Evolutionary conservation across 2,797 vertebrate species (phyloP).

Genomic region (Malacoraja senta): DNA sequence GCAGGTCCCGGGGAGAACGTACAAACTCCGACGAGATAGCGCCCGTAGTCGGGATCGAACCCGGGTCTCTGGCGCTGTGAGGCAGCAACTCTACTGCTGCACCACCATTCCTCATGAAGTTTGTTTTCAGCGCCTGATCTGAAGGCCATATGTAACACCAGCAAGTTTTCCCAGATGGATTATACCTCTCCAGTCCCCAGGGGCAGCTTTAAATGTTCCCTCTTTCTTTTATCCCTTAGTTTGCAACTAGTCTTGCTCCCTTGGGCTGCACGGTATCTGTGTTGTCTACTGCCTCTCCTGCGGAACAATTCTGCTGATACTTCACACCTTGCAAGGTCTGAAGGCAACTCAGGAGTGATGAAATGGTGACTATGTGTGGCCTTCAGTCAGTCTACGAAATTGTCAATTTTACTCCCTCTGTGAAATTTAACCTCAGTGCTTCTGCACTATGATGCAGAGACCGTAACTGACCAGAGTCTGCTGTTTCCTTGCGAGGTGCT

Average conservation of each 20-base stretch:
- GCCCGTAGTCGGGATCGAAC: too few species aligned
- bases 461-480: too few species aligned
- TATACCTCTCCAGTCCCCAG: background rate
- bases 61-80: too few species aligned
- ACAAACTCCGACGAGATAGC: too few species aligned
- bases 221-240: background rate
- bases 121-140: background rate
- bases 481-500: background rate
- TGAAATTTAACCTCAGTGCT: background rate
- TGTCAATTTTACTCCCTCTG: background rate
- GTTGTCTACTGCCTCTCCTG: background rate
- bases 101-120: too few species aligned
- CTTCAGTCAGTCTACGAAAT: background rate
- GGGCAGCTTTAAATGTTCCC: background rate
- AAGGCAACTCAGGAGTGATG: background rate
- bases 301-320: background rate
- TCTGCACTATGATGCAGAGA: background rate
- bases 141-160: background rate
- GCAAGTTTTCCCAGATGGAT: background rate
- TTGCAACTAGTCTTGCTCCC: background rate
- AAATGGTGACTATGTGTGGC: background rate
- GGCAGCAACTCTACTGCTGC: too few species aligned
- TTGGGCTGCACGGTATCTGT: background rate
- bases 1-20: too few species aligned
- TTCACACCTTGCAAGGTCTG: background rate